A percentile compares a stretch with the other conserved stretches of the same genome.
Conservation (phyloP, 2,113 vertebrate species). For the Elanus axillaris region DNA sequence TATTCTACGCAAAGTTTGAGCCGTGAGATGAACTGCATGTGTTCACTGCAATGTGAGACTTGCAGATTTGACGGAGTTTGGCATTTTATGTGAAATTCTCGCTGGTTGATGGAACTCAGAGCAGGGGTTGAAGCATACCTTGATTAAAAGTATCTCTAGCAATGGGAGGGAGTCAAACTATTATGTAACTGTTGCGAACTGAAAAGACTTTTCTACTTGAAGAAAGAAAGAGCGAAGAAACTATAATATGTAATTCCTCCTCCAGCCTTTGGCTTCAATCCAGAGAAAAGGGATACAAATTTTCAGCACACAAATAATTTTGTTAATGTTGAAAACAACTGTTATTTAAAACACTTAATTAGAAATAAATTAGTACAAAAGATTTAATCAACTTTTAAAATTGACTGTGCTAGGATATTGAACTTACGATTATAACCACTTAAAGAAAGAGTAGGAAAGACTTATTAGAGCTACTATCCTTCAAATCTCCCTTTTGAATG, state of each 20-base stretch:
- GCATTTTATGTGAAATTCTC: not conserved
- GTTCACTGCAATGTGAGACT: not conserved
- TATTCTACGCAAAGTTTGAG: not conserved
- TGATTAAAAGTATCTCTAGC: not conserved
- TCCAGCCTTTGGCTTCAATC: not conserved
- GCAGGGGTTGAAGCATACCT: not conserved
- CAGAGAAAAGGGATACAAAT: not conserved
- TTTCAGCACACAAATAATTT: not conserved
- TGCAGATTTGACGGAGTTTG: not conserved
- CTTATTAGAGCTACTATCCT: not conserved
- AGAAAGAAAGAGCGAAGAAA: not conserved
- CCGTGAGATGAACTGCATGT: not conserved
- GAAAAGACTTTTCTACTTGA: not conserved
- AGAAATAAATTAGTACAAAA: not conserved
- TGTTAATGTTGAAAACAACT: not conserved
- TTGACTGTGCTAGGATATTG: not conserved
- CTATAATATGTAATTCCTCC: not conserved
- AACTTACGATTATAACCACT: not conserved
- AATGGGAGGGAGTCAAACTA: not conserved
- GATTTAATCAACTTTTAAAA: constrained; percentile 4
- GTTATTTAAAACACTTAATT: not conserved
- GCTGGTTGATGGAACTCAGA: not conserved
- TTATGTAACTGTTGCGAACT: not conserved
- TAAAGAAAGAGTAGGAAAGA: not conserved
- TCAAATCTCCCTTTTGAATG: not conserved